These are phyloP conservation scores for Sus scrofa DNA, from an alignment of 2,113 vertebrate genomes.

Conservation along the genomic window DNA sequence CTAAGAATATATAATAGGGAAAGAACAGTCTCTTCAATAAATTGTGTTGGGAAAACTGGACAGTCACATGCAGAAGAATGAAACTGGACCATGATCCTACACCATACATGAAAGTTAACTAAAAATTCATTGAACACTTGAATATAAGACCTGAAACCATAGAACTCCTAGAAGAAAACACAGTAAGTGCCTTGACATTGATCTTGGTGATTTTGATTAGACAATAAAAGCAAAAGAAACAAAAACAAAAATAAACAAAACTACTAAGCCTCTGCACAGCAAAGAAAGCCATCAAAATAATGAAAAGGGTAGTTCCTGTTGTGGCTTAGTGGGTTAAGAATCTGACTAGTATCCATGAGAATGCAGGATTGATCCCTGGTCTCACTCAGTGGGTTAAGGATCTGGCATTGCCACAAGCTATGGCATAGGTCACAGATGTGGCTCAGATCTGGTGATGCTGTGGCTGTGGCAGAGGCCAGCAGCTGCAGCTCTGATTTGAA, in stretches of 20 bases:
- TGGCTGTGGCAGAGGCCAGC: no score
- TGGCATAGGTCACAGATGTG: no score
- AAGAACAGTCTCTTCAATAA: not conserved
- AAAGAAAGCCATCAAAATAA: not conserved
- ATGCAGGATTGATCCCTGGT: no score
- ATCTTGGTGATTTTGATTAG: not conserved
- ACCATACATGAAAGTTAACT: not conserved
- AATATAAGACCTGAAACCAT: not conserved
- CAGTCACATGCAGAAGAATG: not conserved
- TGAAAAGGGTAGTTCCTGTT: not conserved
- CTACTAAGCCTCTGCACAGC: not conserved
- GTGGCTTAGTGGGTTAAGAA: no score
- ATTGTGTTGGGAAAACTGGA: not conserved
- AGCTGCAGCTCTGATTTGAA: no score
- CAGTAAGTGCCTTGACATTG: not conserved
- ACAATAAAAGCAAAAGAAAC: not conserved
- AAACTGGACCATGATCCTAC: not conserved
- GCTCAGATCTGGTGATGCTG: no score
- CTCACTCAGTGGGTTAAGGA: no score
- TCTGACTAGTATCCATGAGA: no score
- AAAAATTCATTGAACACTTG: not conserved
- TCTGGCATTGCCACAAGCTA: no score
- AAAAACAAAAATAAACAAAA: not conserved
- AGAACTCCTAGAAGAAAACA: not conserved
- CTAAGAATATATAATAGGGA: not conserved